Conservation (phyloP, 2,797 vertebrate species). For the Cyclura pinguis region DNA sequence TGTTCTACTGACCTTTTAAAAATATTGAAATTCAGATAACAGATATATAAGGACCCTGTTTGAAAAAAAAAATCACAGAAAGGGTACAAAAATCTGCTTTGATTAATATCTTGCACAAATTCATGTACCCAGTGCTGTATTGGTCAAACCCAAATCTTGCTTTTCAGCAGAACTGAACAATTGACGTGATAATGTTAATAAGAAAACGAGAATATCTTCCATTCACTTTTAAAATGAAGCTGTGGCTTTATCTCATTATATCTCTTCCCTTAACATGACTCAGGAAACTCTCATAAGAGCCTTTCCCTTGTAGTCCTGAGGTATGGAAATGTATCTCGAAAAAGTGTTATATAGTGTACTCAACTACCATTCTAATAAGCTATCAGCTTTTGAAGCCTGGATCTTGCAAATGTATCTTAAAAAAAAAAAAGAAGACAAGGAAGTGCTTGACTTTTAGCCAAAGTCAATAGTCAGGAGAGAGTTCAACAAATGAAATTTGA, state of each 20-base stretch:
- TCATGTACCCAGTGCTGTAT: background rate
- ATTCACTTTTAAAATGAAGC: conserved; percentile 6
- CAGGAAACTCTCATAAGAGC: background rate
- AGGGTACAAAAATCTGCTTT: background rate
- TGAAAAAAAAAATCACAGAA: background rate
- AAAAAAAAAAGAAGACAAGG: conserved; percentile 14
- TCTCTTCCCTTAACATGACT: background rate
- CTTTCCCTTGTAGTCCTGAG: background rate
- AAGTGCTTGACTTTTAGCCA: conserved; percentile 1
- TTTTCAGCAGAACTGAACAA: conserved; percentile 45
- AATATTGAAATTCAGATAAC: background rate
- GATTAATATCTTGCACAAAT: conserved; percentile 3
- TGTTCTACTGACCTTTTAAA: background rate
- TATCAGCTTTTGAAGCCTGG: background rate
- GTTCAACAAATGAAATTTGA: conserved; percentile 21
- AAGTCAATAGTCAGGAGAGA: background rate
- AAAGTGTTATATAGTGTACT: background rate
- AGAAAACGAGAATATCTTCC: conserved; percentile 30
- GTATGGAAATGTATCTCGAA: conserved; percentile 4
- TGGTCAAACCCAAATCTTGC: conserved; percentile 17
- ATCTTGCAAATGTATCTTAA: background rate
- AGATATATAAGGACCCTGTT: background rate
- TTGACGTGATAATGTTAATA: conserved; percentile 2
- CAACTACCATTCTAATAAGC: background rate
- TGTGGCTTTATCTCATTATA: conserved; percentile 17